These are phyloP conservation scores for Acleris cristana DNA, from an alignment of 2,888 invertebrate species.

Conservation along the genomic window DNA sequence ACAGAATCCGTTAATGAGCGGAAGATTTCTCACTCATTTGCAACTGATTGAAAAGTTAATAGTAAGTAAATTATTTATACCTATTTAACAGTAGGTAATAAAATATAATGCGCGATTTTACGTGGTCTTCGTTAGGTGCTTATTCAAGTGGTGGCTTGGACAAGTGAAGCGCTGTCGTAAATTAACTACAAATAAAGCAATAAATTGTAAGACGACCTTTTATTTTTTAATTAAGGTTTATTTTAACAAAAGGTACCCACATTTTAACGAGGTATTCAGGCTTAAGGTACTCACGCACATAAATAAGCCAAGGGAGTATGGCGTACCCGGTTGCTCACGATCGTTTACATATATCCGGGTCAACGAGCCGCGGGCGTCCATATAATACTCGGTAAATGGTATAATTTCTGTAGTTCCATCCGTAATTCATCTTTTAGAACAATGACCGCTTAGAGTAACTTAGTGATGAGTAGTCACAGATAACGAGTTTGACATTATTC, in stretches of 20 bases:
- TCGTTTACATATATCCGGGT: slow-evolving; percentile 30
- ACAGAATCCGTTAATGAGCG: no score
- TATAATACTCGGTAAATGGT: slow-evolving; percentile 34
- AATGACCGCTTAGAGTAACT: slow-evolving; percentile 27
- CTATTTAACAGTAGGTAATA: no score
- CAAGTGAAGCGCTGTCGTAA: background rate
- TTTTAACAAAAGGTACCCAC: slow-evolving; percentile 11
- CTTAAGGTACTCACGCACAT: slow-evolving; percentile 12
- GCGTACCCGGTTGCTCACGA: slow-evolving; percentile 10
- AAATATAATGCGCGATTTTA: no score
- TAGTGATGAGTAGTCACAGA: background rate
- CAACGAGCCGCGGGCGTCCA: slow-evolving; percentile 30
- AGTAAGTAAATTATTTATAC: no score
- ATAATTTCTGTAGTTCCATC: slow-evolving; percentile 32
- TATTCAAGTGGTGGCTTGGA: no score
- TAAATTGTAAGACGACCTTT: slow-evolving; percentile 12
- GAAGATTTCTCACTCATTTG: no score
- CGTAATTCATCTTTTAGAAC: slow-evolving; percentile 36
- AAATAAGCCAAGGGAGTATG: slow-evolving; percentile 16
- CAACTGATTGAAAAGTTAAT: no score
- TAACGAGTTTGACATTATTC: slow-evolving; percentile 16
- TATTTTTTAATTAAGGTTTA: slow-evolving; percentile 20
- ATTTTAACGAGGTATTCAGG: slow-evolving; percentile 18
- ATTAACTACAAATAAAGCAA: slow-evolving; percentile 3
- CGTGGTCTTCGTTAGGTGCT: no score